phyloP scores from a whole-genome alignment of 2,888 invertebrate genomes.

The Amorpha juglandis region DNA sequence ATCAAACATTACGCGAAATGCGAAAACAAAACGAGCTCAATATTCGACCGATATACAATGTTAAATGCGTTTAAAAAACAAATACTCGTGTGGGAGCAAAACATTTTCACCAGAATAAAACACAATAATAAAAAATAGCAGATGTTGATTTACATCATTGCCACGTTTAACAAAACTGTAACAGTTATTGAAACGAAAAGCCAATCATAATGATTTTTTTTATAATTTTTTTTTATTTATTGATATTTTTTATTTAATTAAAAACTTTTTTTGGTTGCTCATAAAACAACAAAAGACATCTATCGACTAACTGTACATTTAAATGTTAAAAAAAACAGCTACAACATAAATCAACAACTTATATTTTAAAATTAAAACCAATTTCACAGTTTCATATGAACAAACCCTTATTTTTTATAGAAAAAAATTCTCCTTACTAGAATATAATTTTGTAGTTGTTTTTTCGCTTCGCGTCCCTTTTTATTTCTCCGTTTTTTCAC shows the following conservation, averaged over 20 bases:
- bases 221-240: no score
- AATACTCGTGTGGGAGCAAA: slow-evolving; percentile 6
- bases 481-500: background rate
- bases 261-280: no score
- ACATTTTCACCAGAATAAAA: background rate
- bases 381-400: background rate
- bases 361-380: background rate
- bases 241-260: no score
- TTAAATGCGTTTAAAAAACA: slow-evolving; percentile 12
- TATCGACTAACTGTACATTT: no score
- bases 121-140: background rate
- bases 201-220: no score
- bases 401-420: background rate
- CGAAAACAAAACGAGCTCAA: slow-evolving; percentile 5
- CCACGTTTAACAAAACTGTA: background rate
- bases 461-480: background rate
- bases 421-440: background rate
- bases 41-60: background rate
- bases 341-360: background rate
- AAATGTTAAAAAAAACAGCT: background rate
- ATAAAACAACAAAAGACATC: no score
- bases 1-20: slow-evolving; percentile 15
- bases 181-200: background rate
- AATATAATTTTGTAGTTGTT: background rate
- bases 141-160: background rate